Evolutionary conservation across 2,888 invertebrate genomes (phyloP), one percentile per base, ranked within the genome.

Genomic region (Bombylius major): DNA sequence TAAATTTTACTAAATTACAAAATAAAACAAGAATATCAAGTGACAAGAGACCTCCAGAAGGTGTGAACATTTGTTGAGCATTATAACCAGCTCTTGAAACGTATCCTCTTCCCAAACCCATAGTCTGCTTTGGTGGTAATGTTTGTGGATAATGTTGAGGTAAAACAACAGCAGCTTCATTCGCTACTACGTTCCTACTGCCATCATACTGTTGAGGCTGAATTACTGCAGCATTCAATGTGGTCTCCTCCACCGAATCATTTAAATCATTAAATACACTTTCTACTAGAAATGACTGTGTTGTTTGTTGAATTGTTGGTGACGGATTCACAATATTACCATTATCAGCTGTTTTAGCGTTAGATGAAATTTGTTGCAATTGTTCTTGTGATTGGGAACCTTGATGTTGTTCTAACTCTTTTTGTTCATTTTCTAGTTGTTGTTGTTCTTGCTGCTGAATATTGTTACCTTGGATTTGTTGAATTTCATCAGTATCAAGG

Each of bases 231-330:
- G 57, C 54, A 23, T 23, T 23, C 23, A 23, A 23, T 3, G 23
- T 23, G 23, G 23, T 23, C 3, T 23, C 3, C 23, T 23, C 3
- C 23, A 23, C 23, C 23, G 79, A 82, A 66, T 83, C 82, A 66
- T 83, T 83, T 62, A 84, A 77, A 65, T 83, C 83, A 67, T 83
- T 83, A 70, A 83, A 80, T 44, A 83, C 83, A 63, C 81, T 82
- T 66, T 82, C 64, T 50, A 46, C 5, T 34, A 32, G 39, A 11
- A 34, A n/a, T 50, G 14, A 73, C 64, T 71, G 74, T 63, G 74
- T 75, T 61, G 74, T 75, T 68, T 73, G 73, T 64, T 73, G 73
- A 58, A 70, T 73, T 65, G 73, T 75, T 65, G 73, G 61, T 32
- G 33, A 36, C 47, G 47, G 39, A 48, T 36, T 49, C 39, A n/a